phyloP scores from a whole-genome alignment of 1,140 invertebrate genomes.

The Xylocopa sonorina region DNA sequence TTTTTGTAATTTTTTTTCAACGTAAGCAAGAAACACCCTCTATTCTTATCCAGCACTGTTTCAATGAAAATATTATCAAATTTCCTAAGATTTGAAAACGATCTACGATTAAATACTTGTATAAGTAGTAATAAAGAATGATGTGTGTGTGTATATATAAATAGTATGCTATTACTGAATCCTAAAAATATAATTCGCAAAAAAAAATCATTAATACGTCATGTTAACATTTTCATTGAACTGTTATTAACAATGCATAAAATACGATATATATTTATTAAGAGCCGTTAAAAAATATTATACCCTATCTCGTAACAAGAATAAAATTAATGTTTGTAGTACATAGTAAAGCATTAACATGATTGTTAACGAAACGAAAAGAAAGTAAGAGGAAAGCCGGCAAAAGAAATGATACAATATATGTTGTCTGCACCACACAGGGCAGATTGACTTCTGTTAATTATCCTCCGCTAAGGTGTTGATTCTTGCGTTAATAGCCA shows the following conservation, averaged over 20 bases:
- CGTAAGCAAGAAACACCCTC: slow-evolving; percentile 20
- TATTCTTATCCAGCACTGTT: slow-evolving; percentile 1
- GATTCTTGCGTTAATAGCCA: slow-evolving; percentile 88
- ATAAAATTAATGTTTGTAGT: slow-evolving; percentile 40
- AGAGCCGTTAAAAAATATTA: slow-evolving; percentile 24
- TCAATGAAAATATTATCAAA: slow-evolving; percentile 8
- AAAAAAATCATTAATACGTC: background rate
- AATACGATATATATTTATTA: slow-evolving; percentile 28
- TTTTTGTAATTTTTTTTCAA: slow-evolving; percentile 1
- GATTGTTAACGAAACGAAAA: slow-evolving; percentile 57
- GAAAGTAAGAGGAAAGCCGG: slow-evolving; percentile 75
- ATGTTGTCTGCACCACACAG: slow-evolving; percentile 57
- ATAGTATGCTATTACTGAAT: background rate
- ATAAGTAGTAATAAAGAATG: slow-evolving; percentile 10
- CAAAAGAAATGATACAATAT: slow-evolving; percentile 71
- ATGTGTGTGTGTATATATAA: too few relatives aligned
- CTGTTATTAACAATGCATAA: slow-evolving; percentile 1
- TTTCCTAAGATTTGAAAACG: background rate
- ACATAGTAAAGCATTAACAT: slow-evolving; percentile 49
- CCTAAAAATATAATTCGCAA: background rate
- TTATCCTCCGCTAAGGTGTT: slow-evolving; percentile 89
- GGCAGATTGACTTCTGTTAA: slow-evolving; percentile 80
- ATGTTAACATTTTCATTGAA: slow-evolving; percentile 44
- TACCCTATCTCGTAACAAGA: slow-evolving; percentile 20
- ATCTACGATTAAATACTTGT: slow-evolving; percentile 7